A percentile compares a stretch with the other conserved stretches of the same genome.
These are phyloP conservation scores for Lucilia cuprina DNA, from an alignment of 1,140 invertebrate species.

Conservation along the genomic window DNA sequence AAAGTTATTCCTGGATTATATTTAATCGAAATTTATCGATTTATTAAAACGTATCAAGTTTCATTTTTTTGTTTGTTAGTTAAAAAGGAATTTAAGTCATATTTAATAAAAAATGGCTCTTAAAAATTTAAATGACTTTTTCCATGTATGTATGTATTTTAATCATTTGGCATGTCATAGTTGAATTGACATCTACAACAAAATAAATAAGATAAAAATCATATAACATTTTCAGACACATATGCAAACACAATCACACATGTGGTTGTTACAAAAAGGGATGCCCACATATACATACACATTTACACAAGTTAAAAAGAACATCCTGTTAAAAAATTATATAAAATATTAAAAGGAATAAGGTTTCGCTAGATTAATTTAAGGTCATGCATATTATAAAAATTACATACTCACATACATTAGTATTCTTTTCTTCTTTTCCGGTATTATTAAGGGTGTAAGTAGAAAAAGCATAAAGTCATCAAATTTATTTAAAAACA, in stretches of 20 bases:
- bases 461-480: constrained; percentile 21
- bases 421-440: not conserved
- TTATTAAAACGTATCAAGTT: not conserved
- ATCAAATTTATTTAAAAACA: not conserved
- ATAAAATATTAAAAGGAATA: constrained; percentile 39
- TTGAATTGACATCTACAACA: constrained; percentile 45
- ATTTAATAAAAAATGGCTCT: not conserved
- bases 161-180: constrained; percentile 56
- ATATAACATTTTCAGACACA: constrained; percentile 4
- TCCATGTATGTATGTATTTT: constrained; percentile 43
- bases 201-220: constrained; percentile 14
- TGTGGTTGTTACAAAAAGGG: not conserved
- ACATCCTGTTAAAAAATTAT: not conserved
- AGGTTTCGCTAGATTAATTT: constrained; percentile 62
- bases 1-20: too few species aligned
- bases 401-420: constrained; percentile 42
- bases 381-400: constrained; percentile 59
- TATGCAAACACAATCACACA: not conserved
- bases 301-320: too few species aligned
- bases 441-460: not conserved
- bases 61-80: not conserved
- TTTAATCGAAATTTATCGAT: too few species aligned
- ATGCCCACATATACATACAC: not conserved
- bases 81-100: not conserved
- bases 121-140: not conserved